Evolutionary conservation across 1,140 invertebrate species (phyloP), one percentile per base, ranked within the genome.

Genomic region (Melipona quadrifasciata): DNA sequence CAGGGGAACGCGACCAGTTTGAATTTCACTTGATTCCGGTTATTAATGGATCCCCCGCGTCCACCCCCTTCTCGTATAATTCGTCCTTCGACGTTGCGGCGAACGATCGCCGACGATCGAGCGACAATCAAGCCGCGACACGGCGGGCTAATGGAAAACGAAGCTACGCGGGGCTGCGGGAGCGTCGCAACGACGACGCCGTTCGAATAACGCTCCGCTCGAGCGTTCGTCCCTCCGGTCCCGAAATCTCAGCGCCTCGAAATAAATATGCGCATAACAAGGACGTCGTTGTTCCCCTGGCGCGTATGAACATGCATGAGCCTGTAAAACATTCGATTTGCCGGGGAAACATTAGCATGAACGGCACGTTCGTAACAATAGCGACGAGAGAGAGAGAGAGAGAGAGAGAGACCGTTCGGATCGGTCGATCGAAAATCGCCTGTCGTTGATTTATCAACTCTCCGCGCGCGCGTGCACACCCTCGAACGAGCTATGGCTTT

Each of bases 261-360:
- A 80, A 86, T 85, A 81, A 68, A 82, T 87, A 88, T 74, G 76
- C 76, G 73, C 57, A 70, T 77, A 61, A 61, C 82, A 67, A 73
- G 61, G 71, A 53, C 79, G 58, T 67, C 53, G 39, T 24, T 71
- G 76, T 75, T 71, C 77, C 76, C 75, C 77, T 73, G 84, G 68
- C 74, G 77, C 84, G 82, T 86, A 84, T 87, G 83, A 87, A 88
- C 82, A 87, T 84, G 75, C 82, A 79, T 71, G 82, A 83, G 80
- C 19, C 83, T 80, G 84, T 86, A 87, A 90, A 90, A 90, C 90
- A 83, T 91, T 92, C 90, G 87, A 90, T 90, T 90, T 83, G 86
- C 76, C 76, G 79, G 85, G 82, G 82, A 80, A 75, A 85, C 86
- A 91, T 92, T 92, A 92, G 86, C 90, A 61, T 76, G 74, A 61